These are phyloP conservation scores for Antigone vipio DNA, from an alignment of 2,113 vertebrate species.

Conservation along the genomic window DNA sequence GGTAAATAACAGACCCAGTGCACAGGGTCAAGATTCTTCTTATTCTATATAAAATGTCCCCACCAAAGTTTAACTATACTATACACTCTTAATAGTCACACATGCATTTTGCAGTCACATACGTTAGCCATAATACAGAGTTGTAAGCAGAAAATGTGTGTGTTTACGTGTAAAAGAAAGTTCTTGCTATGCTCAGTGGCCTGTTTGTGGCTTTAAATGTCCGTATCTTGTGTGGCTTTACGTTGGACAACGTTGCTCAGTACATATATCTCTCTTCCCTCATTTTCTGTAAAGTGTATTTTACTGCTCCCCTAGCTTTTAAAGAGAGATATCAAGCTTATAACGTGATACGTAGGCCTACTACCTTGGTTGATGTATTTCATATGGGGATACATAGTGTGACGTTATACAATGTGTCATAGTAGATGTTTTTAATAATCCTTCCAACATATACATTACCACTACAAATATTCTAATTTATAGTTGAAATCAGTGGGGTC, in stretches of 20 bases:
- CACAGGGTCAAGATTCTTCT: neutral
- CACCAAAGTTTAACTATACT: neutral
- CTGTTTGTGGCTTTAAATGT: neutral
- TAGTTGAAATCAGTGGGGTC: neutral
- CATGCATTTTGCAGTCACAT: neutral
- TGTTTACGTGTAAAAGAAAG: neutral
- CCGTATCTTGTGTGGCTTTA: neutral
- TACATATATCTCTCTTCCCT: neutral
- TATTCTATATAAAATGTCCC: neutral
- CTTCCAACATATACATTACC: neutral
- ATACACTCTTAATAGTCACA: neutral
- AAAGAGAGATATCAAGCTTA: neutral
- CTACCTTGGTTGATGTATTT: neutral
- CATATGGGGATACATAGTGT: neutral
- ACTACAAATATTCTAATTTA: neutral
- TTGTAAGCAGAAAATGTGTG: neutral
- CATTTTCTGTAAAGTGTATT: neutral
- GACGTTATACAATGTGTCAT: neutral
- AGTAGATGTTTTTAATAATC: neutral
- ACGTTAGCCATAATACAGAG: neutral
- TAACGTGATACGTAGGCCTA: fast-evolving
- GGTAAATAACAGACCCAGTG: neutral
- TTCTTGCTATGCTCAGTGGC: neutral
- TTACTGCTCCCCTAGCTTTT: neutral
- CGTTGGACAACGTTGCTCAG: neutral